These are phyloP conservation scores for Yponomeuta plumbellus DNA, from an alignment of 2,888 invertebrate species.

Conservation along the genomic window DNA sequence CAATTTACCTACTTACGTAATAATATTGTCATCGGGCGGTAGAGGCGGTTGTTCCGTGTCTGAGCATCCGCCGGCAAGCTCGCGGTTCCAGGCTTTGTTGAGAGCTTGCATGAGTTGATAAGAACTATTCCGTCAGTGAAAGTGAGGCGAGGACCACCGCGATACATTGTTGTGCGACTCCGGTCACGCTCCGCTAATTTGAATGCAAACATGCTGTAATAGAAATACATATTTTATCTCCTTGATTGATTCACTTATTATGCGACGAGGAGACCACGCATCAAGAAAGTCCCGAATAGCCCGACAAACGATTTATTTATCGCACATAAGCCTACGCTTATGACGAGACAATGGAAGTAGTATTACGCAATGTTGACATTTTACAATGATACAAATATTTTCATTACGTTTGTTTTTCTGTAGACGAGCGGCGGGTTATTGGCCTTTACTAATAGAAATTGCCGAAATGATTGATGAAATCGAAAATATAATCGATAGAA, in stretches of 20 bases:
- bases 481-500: conserved; percentile 14
- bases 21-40: conserved; percentile 16
- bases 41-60: conserved; percentile 8
- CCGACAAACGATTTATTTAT: conserved; percentile 39
- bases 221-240: conserved; percentile 59
- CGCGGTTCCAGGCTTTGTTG: conserved; percentile 10
- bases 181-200: conserved; percentile 59
- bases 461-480: conserved; percentile 17
- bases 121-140: conserved; percentile 38
- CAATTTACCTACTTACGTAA: conserved; percentile 27
- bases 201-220: conserved; percentile 55
- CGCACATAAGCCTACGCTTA: conserved; percentile 40
- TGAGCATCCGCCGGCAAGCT: conserved; percentile 23
- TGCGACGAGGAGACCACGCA: conserved; percentile 52
- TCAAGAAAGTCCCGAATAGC: conserved; percentile 41
- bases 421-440: conserved; percentile 4
- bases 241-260: conserved; percentile 60
- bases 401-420: conserved; percentile 8
- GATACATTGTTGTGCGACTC: conserved; percentile 47
- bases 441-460: conserved; percentile 12
- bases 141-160: conserved; percentile 30
- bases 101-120: conserved; percentile 27
- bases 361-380: conserved; percentile 49
- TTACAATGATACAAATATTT: conserved; percentile 8
- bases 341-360: conserved; percentile 50